Conservation (phyloP, 2,888 invertebrate species). For the Hipparchia sbordonii region DNA sequence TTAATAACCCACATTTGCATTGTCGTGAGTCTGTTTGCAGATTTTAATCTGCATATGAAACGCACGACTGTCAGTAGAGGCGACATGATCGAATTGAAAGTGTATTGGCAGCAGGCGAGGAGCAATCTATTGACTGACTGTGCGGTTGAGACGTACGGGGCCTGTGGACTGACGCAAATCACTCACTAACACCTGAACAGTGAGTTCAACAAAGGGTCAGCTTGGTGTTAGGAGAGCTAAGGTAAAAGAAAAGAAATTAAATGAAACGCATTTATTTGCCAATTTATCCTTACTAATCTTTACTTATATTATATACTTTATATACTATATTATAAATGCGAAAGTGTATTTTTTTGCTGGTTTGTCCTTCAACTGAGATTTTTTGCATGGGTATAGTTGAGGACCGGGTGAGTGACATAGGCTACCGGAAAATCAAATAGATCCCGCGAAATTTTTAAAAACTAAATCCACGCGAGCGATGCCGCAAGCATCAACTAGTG, state of each 20-base stretch:
- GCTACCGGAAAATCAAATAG: too few species aligned
- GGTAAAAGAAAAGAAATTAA: neutral
- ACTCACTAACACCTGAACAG: neutral
- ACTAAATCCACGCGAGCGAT: too few species aligned
- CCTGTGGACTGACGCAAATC: slow-evolving; percentile 4
- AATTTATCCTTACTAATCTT: too few species aligned
- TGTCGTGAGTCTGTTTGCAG: neutral
- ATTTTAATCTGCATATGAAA: slow-evolving; percentile 1
- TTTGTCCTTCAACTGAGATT: too few species aligned
- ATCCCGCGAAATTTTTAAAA: too few species aligned
- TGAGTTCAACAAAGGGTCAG: neutral
- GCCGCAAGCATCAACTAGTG: too few species aligned
- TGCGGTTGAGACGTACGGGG: neutral
- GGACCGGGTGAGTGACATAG: too few species aligned
- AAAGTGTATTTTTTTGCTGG: too few species aligned
- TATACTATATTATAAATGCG: too few species aligned
- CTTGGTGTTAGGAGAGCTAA: neutral
- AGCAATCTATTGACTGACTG: slow-evolving; percentile 2
- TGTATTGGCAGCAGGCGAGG: slow-evolving; percentile 2
- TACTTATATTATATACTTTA: too few species aligned
- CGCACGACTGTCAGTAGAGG: neutral
- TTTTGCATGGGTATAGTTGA: too few species aligned
- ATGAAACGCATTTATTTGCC: too few species aligned
- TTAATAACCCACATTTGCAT: neutral
- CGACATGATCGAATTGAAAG: neutral